phyloP scores from a whole-genome alignment of 2,888 invertebrate genomes.

The Lasius fuliginosus region DNA sequence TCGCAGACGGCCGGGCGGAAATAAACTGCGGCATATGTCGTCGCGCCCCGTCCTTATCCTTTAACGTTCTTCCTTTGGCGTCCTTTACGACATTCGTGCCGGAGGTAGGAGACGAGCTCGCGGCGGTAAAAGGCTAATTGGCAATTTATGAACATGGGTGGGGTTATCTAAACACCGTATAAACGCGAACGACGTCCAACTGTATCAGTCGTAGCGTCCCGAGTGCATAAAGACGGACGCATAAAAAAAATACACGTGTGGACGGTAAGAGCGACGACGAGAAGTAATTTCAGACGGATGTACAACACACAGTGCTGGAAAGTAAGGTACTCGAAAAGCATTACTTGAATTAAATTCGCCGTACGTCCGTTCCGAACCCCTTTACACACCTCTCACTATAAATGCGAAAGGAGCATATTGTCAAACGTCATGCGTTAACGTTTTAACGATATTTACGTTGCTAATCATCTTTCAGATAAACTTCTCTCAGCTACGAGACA shows the following conservation, averaged over 20 bases:
- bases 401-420: slow-evolving; percentile 14
- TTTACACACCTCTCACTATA: neutral
- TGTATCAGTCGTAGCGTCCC: slow-evolving; percentile 22
- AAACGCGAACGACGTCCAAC: slow-evolving; percentile 48
- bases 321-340: slow-evolving; percentile 31
- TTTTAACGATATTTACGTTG: slow-evolving; percentile 25
- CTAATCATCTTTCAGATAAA: neutral
- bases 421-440: slow-evolving; percentile 4
- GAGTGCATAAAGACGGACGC: slow-evolving; percentile 3
- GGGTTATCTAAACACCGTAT: slow-evolving; percentile 64
- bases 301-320: neutral
- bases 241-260: slow-evolving; percentile 35
- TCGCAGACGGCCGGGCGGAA: slow-evolving; percentile 48
- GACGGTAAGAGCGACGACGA: neutral
- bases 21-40: slow-evolving; percentile 54
- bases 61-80: slow-evolving; percentile 41
- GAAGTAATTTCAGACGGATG: slow-evolving; percentile 31
- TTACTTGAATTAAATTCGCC: slow-evolving; percentile 46
- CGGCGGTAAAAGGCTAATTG: slow-evolving; percentile 72
- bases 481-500: neutral
- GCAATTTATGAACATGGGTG: slow-evolving; percentile 64
- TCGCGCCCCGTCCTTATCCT: slow-evolving; percentile 41
- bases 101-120: slow-evolving; percentile 40
- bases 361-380: neutral
- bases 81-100: slow-evolving; percentile 62